Conservation (phyloP, 2,113 vertebrate genomes). For the Chiloscyllium plagiosum region DNA sequence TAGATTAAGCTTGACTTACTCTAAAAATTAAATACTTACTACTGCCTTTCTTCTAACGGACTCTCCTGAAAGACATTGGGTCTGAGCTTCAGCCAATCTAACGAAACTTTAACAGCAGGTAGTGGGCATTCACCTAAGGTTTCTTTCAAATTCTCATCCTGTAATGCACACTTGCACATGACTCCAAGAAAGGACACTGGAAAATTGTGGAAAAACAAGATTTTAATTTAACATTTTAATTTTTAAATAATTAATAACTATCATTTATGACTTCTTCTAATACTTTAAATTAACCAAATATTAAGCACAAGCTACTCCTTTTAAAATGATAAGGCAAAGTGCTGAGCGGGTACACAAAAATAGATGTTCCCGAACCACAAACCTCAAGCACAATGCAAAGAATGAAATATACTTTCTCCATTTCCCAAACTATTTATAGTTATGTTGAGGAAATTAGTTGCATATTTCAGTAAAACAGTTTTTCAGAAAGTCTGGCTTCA, state of each 20-base stretch:
- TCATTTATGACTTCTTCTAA: not conserved
- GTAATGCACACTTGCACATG: slow-evolving; percentile 83
- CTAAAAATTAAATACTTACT: slow-evolving; percentile 64
- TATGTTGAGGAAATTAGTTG: not conserved
- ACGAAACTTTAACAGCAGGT: slow-evolving; percentile 91
- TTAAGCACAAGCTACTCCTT: not conserved
- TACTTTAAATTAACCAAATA: slow-evolving; percentile 1
- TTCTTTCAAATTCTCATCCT: slow-evolving; percentile 78
- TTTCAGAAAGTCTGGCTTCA: not conserved
- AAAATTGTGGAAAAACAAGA: slow-evolving; percentile 38
- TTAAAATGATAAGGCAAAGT: not conserved
- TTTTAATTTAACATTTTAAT: too few species aligned
- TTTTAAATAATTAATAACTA: not conserved
- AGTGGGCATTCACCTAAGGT: slow-evolving; percentile 79
- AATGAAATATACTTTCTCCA: not conserved
- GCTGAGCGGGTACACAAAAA: not conserved
- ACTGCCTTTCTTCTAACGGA: slow-evolving; percentile 75
- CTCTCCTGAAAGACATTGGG: slow-evolving; percentile 80
- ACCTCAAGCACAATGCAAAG: not conserved
- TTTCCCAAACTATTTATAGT: not conserved
- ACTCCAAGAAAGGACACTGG: slow-evolving; percentile 92
- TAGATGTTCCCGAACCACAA: not conserved
- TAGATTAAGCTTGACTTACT: not conserved
- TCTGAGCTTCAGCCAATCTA: slow-evolving; percentile 91
- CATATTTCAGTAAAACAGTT: not conserved